Evolutionary conservation across 1,140 invertebrate genomes (phyloP), one percentile per base, ranked within the genome.

Genomic region (Drosophila busckii): DNA sequence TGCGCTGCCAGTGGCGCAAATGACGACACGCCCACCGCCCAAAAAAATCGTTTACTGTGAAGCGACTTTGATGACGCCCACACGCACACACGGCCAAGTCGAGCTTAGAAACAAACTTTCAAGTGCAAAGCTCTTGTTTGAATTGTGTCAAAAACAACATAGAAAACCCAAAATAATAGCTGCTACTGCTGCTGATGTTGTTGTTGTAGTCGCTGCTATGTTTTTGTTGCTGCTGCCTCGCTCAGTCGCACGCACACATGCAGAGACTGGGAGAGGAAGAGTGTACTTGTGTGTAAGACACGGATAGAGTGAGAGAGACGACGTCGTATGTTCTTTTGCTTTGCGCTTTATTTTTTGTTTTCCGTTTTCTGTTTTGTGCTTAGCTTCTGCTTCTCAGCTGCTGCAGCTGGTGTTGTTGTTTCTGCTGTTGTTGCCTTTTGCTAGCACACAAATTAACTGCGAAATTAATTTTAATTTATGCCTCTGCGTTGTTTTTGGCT

Each of bases 361-460:
- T 55, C 22, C 55, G 48, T 56, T 73, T 63, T 68, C 49, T 60
- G 65, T 67, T 73, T 73, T 64, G 59, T 49, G 66, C 45, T 62
- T 41, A 41, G 37, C 38, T 73, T 62, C 41, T 70, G 44, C 42
- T n/a, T n/a, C 48, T 56, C 53, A 56, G 58, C 58, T 55, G 42
- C 58, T 55, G 58, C 15, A 45, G 41, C 2, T 38, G 19, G 3
- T 58, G 54, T 22, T 60, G 54, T 38, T 55, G 26, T 13, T 67
- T 45, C 16, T 53, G 55, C 15, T 65, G 62, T 35, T 69, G 50
- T 41, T 66, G 35, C 46, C 67, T 49, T 53, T 63, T 53, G 50
- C 53, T 50, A 68, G 64, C 75, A 68, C 59, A 73, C 70, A 80
- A 80, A 82, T 68, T 82, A 82, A 80, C 73, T 80, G 73, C 73